Evolutionary conservation across 2,888 invertebrate species (phyloP), one percentile per base, ranked within the genome.

Genomic region (Gisinianus flammeolus): DNA sequence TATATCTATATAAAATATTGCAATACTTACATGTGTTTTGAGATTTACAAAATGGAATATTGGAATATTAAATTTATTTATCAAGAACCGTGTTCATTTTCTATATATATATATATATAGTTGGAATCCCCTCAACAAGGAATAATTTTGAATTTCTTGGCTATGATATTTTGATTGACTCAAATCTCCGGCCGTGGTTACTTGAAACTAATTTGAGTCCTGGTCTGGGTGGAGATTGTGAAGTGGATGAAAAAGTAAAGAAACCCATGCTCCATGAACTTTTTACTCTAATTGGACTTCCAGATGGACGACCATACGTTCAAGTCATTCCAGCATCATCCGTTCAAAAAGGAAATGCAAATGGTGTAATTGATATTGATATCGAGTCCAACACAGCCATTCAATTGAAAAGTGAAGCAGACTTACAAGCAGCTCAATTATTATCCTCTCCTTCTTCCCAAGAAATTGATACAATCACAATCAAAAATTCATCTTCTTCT

Each of bases 131-230:
- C 0, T 81, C 81, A n/a, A 76, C 78, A 0, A 90, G 91, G 44
- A 94, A 94, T 87, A 94, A 94, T 87, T 94, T 94, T 87, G 95
- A 95, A 86, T 92, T 95, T 85, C 96, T 95, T 86, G 96, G 96
- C 4, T 96, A 96, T 86, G 96, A 96, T 87, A 92, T 96, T 56
- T 88, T 96, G 54, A 90, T 96, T 0, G 96, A 96, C 86, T 91
- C 92, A 64, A 89, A 91, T 73, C 87, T 96, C 81, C 92, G 93
- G 82, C 96, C 96, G 0, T 80, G 77, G 75, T 88, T 96, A 24
- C 88, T 96, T 78, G 96, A 96, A 90, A 95, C 95, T n/a, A 94
- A 94, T 85, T 87, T 93, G 33, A 94, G 94, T 79, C 94, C 94
- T 19, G 94, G 94, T 0, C 87, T 95, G 22, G 92, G 92, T 26